phyloP scores from a whole-genome alignment of 2,888 invertebrate species.

The Tanytarsus gracilentus region DNA sequence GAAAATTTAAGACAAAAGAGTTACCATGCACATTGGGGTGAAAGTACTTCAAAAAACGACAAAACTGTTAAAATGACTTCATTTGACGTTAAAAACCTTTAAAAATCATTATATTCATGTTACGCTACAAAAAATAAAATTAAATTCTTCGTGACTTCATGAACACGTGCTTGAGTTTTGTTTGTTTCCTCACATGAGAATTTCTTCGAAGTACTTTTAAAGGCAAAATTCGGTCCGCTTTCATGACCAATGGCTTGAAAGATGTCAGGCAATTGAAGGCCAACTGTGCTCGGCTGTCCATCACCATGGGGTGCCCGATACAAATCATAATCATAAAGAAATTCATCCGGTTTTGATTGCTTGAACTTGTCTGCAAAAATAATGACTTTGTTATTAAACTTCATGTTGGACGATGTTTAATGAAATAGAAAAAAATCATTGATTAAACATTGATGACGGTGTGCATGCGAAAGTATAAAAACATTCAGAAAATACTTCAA shows the following conservation, averaged over 20 bases:
- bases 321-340: conserved; percentile 20
- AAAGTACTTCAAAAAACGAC: no score
- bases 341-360: conserved; percentile 25
- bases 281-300: conserved; percentile 13
- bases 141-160: conserved; percentile 38
- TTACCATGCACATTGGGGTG: no score
- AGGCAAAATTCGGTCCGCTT: background rate
- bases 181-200: background rate
- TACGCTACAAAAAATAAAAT: conserved; percentile 37
- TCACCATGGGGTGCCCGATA: conserved; percentile 15
- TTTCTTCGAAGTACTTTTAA: background rate
- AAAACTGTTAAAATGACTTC: no score
- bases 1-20: no score
- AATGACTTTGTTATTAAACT: no score
- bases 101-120: no score
- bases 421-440: background rate
- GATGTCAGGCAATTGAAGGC: conserved; percentile 13
- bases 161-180: conserved; percentile 34
- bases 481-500: background rate
- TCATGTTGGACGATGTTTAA: no score
- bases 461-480: background rate
- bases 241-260: background rate
- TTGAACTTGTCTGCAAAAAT: conserved; percentile 18
- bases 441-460: background rate
- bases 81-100: no score